Conservation (phyloP, 2,113 vertebrate genomes). For the Enhydra lutris region DNA sequence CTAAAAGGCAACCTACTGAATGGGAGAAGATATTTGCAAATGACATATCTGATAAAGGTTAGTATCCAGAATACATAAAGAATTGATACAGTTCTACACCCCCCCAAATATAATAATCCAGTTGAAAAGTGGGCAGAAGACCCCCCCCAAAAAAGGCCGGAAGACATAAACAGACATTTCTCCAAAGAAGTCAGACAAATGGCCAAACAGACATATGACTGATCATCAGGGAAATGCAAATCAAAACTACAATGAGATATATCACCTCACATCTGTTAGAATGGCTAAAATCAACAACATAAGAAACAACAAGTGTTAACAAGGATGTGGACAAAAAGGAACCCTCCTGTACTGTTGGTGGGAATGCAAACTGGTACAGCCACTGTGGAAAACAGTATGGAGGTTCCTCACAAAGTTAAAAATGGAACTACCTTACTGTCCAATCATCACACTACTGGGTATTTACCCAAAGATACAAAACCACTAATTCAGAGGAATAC, state of each 20-base stretch:
- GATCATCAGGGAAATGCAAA: not conserved
- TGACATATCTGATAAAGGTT: not conserved
- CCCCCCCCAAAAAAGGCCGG: not conserved
- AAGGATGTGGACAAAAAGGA: not conserved
- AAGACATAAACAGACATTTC: not conserved
- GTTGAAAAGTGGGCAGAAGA: not conserved
- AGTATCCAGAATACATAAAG: not conserved
- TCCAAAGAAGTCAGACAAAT: not conserved
- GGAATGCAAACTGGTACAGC: not conserved
- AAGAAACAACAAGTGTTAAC: not conserved
- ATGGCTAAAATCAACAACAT: not conserved
- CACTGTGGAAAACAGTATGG: not conserved
- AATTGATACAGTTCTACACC: not conserved
- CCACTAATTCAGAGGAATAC: not conserved
- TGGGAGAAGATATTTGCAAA: not conserved
- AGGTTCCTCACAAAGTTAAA: not conserved
- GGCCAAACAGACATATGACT: not conserved
- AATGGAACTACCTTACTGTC: not conserved
- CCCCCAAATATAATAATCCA: not conserved
- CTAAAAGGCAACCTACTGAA: not conserved
- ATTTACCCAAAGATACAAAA: not conserved
- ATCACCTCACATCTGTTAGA: not conserved
- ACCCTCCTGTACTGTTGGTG: not conserved
- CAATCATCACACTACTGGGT: not conserved
- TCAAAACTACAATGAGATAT: not conserved